Evolutionary conservation across 1,140 invertebrate genomes (phyloP), one percentile per base, ranked within the genome.

Genomic region (Rhopalosiphum maidis): DNA sequence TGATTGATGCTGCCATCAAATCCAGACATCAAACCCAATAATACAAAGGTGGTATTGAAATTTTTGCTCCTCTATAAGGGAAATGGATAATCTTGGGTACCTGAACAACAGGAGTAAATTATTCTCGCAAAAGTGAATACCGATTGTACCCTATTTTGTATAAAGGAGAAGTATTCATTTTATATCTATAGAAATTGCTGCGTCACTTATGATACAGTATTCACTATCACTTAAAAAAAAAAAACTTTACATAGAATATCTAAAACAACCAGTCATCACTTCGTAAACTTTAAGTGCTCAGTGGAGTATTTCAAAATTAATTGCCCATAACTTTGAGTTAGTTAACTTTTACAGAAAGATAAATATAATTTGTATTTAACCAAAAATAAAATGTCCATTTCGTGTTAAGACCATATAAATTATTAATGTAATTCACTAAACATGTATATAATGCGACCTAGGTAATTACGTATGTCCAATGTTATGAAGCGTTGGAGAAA

Each of bases 251-350:
- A 25, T 22, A 25, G 23, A 89, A 89, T 35, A 89, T 89, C 48
- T 89, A 54, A 54, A 54, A 89, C 21, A 89, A 89, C n/a, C 22
- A 89, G 87, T 89, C n/a, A 37, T 89, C n/a, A 89, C 87, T 89
- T 89, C 11, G 46, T 51, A 89, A 89, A 89, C n/a, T 89, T 37
- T 37, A 51, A 54, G n/a, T 89, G 35, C 48, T 89, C n/a, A 35
- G 41, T 18, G 22, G n/a, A 89, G n/a, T 54, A 89, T 89, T 51
- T 30, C n/a, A 22, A 22, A 54, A 89, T 89, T 89, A 89, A 89
- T 54, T 89, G n/a, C 48, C 30, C 30, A 54, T 51, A 54, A 89
- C 87, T 54, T 88, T 30, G 30, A 22, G 18, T 35, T 48, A n/a
- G n/a, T 30, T 35, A 88, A 48, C 46, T 88, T 87, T 41, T 88